phyloP scores from a whole-genome alignment of 35 echinoderm and acorn worm species.

The Strongylocentrotus purpuratus region DNA sequence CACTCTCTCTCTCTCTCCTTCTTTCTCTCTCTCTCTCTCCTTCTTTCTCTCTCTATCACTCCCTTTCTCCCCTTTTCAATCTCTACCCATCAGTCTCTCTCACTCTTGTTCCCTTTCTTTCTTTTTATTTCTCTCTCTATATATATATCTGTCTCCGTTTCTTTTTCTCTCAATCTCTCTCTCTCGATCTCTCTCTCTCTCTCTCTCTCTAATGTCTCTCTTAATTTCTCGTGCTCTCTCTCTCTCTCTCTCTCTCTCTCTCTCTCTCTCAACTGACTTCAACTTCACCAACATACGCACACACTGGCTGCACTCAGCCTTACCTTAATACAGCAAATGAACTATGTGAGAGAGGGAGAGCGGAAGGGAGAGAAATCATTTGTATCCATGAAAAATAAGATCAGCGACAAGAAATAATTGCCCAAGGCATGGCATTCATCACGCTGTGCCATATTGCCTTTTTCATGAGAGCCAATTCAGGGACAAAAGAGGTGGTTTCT shows the following conservation, averaged over 20 bases:
- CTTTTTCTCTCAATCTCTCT: too few relatives aligned
- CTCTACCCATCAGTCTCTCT: too few relatives aligned
- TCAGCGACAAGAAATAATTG: conserved; percentile 21
- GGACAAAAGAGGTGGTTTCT: background rate
- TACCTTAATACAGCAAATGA: background rate
- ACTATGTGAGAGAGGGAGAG: background rate
- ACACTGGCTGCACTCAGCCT: background rate
- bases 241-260: background rate
- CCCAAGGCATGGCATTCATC: background rate
- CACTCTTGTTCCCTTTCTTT: too few relatives aligned
- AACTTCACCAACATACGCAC: background rate
- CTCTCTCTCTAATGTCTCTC: background rate
- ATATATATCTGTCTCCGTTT: too few relatives aligned
- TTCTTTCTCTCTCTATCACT: too few relatives aligned
- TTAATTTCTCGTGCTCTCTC: background rate
- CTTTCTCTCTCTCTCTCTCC: too few relatives aligned
- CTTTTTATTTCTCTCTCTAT: too few relatives aligned
- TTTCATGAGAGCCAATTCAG: conserved; percentile 1
- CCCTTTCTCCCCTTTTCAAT: too few relatives aligned
- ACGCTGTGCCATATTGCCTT: background rate
- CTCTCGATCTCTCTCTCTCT: too few relatives aligned
- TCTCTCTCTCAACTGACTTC: background rate
- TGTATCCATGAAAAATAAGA: conserved; percentile 29
- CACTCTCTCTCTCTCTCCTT: background rate
- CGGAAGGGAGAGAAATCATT: background rate